Percentiles rank a stretch among this genome's conserved stretches.
Evolutionary conservation across 2,797 vertebrate genomes (phyloP).

Genomic region (Halcyon chelicuti): DNA sequence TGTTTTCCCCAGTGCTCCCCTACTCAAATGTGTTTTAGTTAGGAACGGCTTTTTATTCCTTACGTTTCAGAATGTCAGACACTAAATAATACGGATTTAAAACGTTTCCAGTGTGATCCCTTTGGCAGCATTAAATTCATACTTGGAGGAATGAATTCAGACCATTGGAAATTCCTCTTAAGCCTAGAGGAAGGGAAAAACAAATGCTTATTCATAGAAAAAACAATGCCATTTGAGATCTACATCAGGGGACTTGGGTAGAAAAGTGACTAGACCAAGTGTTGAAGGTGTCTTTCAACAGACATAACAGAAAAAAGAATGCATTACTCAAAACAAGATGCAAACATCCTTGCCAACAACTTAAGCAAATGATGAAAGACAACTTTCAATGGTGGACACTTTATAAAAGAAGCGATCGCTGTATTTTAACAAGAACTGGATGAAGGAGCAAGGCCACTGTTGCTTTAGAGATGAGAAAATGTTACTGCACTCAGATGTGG

Average conservation of each 20-base stretch:
- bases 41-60: neutral
- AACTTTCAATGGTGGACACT: neutral
- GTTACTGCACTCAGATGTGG: neutral
- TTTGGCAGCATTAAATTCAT: neutral
- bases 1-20: neutral
- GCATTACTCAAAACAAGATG: neutral
- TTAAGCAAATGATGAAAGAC: neutral
- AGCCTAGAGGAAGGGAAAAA: neutral
- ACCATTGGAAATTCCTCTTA: neutral
- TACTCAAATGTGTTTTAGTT: neutral
- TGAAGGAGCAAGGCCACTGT: neutral
- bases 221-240: constrained; percentile 12
- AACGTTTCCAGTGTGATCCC: neutral
- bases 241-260: neutral
- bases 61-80: neutral
- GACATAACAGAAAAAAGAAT: neutral
- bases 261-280: neutral
- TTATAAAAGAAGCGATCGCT: neutral
- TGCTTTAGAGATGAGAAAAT: neutral
- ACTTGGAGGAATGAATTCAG: constrained; percentile 1
- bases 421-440: neutral
- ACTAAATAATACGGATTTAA: neutral
- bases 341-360: neutral
- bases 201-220: constrained; percentile 17
- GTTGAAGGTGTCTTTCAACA: neutral